These are phyloP conservation scores for Malurus leucopterus DNA, from an alignment of 2,797 vertebrate genomes.

Conservation along the genomic window DNA sequence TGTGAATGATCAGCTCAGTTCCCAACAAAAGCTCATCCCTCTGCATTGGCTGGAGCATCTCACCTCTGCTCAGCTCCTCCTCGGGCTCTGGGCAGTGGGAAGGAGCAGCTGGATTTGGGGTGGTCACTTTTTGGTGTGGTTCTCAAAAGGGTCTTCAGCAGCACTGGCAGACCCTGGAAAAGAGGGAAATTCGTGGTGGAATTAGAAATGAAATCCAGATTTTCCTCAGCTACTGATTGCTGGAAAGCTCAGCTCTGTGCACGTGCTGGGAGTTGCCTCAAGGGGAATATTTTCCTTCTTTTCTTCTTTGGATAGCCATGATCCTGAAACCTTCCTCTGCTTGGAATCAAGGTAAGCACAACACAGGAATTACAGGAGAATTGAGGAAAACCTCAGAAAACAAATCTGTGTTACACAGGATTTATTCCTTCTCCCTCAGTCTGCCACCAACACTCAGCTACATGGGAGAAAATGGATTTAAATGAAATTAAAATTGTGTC, in stretches of 20 bases:
- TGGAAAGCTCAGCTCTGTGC: neutral
- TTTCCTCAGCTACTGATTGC: neutral
- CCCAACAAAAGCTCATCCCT: neutral
- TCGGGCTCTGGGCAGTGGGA: neutral
- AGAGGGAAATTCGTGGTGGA: neutral
- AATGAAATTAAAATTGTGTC: neutral
- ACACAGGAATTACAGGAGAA: neutral
- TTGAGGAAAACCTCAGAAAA: neutral
- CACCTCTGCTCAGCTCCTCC: neutral
- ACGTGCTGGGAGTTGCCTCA: neutral
- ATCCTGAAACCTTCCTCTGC: neutral
- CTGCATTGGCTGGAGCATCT: neutral
- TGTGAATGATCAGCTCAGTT: neutral
- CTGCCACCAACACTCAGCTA: neutral
- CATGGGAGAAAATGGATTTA: neutral
- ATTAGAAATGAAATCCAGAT: neutral
- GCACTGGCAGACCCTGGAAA: neutral
- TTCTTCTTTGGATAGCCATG: neutral
- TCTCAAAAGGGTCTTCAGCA: neutral
- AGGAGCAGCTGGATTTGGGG: neutral
- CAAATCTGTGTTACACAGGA: neutral
- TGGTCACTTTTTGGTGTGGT: neutral
- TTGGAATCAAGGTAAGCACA: neutral
- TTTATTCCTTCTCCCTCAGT: neutral
- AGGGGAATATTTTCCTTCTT: accelerated